Conservation (phyloP, 2,113 vertebrate species). For the Uria lomvia region DNA sequence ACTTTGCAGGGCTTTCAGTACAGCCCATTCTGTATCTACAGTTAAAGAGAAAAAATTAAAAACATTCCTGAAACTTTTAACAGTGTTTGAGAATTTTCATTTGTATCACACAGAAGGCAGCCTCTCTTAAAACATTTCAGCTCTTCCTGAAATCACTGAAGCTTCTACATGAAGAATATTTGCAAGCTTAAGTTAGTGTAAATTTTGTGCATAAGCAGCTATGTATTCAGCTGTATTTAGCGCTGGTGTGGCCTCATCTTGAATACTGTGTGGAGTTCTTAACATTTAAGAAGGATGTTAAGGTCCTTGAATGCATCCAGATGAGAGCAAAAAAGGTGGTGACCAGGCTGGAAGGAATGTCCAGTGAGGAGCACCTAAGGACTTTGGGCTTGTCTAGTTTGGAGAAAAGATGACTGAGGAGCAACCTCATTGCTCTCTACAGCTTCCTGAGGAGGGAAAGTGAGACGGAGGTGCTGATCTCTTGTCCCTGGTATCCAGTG, state of each 20-base stretch:
- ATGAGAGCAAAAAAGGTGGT: neutral
- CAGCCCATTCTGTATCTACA: neutral
- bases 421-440: neutral
- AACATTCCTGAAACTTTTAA: neutral
- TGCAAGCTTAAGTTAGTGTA: neutral
- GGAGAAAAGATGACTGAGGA: neutral
- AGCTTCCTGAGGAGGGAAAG: neutral
- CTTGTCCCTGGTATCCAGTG: neutral
- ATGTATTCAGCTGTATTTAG: neutral
- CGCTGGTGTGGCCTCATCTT: neutral
- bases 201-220: neutral
- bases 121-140: neutral
- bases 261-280: neutral
- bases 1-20: neutral
- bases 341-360: neutral
- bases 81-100: neutral
- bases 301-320: neutral
- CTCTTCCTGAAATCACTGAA: neutral
- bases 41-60: neutral
- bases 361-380: too few species aligned
- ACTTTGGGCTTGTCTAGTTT: neutral
- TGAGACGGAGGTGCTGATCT: neutral
- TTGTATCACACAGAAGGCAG: neutral
- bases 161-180: neutral
- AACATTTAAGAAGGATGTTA: neutral